Base-by-base conservation (phyloP, 2,888 invertebrate species). In the Agonum fuliginosum region DNA sequence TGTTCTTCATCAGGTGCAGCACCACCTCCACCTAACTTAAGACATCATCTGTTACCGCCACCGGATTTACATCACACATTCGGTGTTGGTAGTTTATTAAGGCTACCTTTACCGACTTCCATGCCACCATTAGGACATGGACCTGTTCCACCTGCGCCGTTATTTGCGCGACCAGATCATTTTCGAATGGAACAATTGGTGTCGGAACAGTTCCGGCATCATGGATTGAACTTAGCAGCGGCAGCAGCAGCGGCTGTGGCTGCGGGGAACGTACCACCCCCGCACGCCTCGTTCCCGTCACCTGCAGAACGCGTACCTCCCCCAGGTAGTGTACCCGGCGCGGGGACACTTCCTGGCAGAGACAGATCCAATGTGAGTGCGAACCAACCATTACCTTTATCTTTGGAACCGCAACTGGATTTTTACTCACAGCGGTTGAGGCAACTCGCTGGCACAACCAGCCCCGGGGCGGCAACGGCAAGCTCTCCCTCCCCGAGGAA, bases 351-450 rank as follows among this genome's bases (percentile, higher is more conserved):
- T 17, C 51, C 54, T 14, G 54, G 34, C 12, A 10, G 72, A 22
- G 70, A 70, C n/a, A 46, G 70, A 12, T 84, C 80, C 84, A 84
- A 76, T 84, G 67, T 67, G 2, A 67, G 48, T 30, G 54, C 89
- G 84, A 91, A 91, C 81, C 93, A 91, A 87, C 22, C 91, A 81
- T 90, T 93, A 87, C 22, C 91, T 81, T 90, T 93, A 81, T 92
- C 91, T 87, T 89, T 94, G 83, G 96, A 94, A 91, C 94, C 95
- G 86, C 95, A 95, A 90, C 93, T 97, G 92, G 97, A 98, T 94
- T 98, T 97, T 94, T 98, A 98, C 93, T 98, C 98, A 90, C 97
- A 97, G 93, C 94, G 98, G 92, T 94, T 98, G 92, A 95, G 97
- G 91, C 97, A 97, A 93, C 94, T 98, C 91, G 98, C 98, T 91